phyloP scores from a whole-genome alignment of 2,797 vertebrate species.

The Naso thynnoides region DNA sequence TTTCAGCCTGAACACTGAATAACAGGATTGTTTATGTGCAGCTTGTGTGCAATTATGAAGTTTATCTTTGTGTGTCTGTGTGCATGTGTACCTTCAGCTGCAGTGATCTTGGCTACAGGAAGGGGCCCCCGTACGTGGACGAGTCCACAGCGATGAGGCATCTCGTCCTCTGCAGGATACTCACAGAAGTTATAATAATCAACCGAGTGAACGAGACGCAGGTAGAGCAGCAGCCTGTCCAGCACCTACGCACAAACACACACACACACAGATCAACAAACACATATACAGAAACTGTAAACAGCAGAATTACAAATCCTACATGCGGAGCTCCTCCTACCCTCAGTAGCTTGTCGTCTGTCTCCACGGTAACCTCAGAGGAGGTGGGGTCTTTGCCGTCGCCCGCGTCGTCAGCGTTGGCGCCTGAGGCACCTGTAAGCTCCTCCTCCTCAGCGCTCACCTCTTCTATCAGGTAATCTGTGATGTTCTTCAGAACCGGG shows the following conservation, averaged over 20 bases:
- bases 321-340: constrained; percentile 57
- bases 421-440: constrained; percentile 84
- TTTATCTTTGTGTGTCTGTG: background rate
- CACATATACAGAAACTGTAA: background rate
- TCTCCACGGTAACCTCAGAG: constrained; percentile 88
- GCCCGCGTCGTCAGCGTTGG: constrained; percentile 62
- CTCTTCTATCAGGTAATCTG: constrained; percentile 92
- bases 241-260: constrained; percentile 83
- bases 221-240: constrained; percentile 91
- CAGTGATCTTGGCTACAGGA: constrained; percentile 88
- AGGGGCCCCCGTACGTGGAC: constrained; percentile 91
- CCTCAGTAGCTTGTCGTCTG: constrained; percentile 91
- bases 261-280: background rate
- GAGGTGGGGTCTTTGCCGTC: constrained; percentile 87
- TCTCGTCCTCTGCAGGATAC: constrained; percentile 93
- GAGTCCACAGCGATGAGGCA: constrained; percentile 95
- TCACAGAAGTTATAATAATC: constrained; percentile 95
- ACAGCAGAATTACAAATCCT: rapidly evolving
- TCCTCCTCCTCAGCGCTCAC: constrained; percentile 93
- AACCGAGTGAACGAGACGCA: constrained; percentile 92
- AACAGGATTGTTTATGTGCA: too few relatives aligned
- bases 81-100: constrained; percentile 59
- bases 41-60: too few relatives aligned
- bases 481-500: constrained; percentile 91
- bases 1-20: too few relatives aligned